These are phyloP conservation scores for Onchidella celtica DNA, from an alignment of 2,888 invertebrate genomes.

Conservation along the genomic window DNA sequence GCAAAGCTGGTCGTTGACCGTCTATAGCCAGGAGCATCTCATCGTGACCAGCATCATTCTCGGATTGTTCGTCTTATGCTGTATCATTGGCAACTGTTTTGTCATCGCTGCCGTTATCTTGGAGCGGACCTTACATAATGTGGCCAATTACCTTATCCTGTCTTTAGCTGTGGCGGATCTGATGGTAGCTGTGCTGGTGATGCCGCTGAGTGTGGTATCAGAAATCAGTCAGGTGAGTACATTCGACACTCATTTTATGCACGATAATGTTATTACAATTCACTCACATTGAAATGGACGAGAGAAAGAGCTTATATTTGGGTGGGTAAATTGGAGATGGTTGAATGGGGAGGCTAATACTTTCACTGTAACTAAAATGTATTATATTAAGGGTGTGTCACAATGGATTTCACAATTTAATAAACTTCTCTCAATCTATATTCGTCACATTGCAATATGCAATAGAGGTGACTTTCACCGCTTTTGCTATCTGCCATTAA, in stretches of 20 bases:
- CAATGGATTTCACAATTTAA: too few species aligned
- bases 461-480: too few species aligned
- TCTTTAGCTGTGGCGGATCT: constrained; percentile 98
- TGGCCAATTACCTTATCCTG: constrained; percentile 97
- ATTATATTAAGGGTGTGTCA: too few species aligned
- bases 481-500: too few species aligned
- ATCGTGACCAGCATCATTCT: constrained; percentile 68
- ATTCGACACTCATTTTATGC: too few species aligned
- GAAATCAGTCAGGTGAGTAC: constrained; percentile 76
- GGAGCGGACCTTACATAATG: constrained; percentile 95
- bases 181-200: constrained; percentile 95
- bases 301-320: background rate
- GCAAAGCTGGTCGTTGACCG: constrained; percentile 36
- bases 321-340: background rate
- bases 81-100: constrained; percentile 97
- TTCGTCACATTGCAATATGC: too few species aligned
- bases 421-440: too few species aligned
- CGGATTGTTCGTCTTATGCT: constrained; percentile 94
- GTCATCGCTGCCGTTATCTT: constrained; percentile 98
- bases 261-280: too few species aligned
- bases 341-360: too few species aligned
- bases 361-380: too few species aligned
- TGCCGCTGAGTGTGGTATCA: constrained; percentile 81
- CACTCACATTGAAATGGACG: background rate
- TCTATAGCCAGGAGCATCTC: constrained; percentile 53